Evolutionary conservation across 2,113 vertebrate species (phyloP).

Genomic region (Rattus rattus): DNA sequence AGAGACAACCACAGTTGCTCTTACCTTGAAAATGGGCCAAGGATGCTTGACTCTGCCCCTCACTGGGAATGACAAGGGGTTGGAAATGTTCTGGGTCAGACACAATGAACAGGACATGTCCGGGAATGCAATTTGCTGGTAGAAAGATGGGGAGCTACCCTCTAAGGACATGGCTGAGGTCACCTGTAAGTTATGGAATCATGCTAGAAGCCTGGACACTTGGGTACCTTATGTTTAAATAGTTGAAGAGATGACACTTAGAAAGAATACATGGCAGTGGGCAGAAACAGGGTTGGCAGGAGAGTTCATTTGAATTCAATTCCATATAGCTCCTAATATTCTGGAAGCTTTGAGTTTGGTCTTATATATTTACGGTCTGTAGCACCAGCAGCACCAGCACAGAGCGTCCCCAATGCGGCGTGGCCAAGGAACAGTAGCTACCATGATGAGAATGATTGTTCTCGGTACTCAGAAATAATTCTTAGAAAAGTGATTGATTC

Average conservation of each 20-base stretch:
- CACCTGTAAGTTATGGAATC: not conserved
- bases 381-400: not conserved
- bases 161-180: no score
- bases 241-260: not conserved
- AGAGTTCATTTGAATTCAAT: not conserved
- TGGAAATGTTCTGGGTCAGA: not conserved
- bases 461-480: not conserved
- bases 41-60: not conserved
- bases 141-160: not conserved
- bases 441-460: not conserved
- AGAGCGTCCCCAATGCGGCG: not conserved
- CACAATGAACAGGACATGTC: rapidly evolving
- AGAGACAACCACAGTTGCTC: not conserved
- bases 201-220: not conserved
- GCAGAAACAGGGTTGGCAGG: not conserved
- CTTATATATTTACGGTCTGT: not conserved
- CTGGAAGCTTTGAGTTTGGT: not conserved
- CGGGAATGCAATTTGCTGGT: not conserved
- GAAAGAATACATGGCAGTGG: not conserved
- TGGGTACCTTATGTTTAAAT: not conserved
- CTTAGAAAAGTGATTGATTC: not conserved
- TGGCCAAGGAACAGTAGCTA: not conserved
- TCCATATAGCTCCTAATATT: not conserved
- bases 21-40: not conserved
- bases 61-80: not conserved